Conservation (phyloP, 2,113 vertebrate genomes). For the Alectura lathami region DNA sequence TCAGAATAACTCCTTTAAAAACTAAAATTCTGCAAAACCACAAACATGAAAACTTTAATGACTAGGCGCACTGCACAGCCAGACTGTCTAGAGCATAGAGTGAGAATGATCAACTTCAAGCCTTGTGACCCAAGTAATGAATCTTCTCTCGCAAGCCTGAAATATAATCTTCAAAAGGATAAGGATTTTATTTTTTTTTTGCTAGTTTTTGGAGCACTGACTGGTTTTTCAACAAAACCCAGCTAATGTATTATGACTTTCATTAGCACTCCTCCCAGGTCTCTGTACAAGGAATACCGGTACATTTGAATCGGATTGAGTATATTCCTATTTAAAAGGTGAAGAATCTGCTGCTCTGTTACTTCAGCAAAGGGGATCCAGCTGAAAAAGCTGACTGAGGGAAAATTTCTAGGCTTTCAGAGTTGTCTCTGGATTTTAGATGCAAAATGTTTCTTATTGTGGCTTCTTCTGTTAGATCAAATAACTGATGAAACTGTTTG, state of each 20-base stretch:
- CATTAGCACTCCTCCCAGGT: not conserved
- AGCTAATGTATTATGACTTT: not conserved
- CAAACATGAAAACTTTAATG: conserved; percentile 25
- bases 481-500: conserved; percentile 33
- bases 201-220: not conserved
- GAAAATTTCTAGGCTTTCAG: not conserved
- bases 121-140: conserved; percentile 45
- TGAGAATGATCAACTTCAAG: conserved; percentile 41
- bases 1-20: not conserved
- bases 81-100: conserved; percentile 49
- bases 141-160: conserved; percentile 32
- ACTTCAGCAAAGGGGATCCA: not conserved
- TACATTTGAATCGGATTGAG: not conserved
- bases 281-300: not conserved
- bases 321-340: not conserved
- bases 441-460: conserved; percentile 52
- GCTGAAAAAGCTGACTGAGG: not conserved
- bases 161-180: conserved; percentile 28
- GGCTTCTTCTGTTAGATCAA: conserved; percentile 46
- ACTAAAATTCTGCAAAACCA: conserved; percentile 31
- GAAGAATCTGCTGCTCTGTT: not conserved
- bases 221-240: not conserved
- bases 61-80: not conserved
- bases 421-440: conserved; percentile 14
- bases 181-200: not conserved